These are phyloP conservation scores for Acleris laterana DNA, from an alignment of 2,888 invertebrate genomes.

Conservation along the genomic window DNA sequence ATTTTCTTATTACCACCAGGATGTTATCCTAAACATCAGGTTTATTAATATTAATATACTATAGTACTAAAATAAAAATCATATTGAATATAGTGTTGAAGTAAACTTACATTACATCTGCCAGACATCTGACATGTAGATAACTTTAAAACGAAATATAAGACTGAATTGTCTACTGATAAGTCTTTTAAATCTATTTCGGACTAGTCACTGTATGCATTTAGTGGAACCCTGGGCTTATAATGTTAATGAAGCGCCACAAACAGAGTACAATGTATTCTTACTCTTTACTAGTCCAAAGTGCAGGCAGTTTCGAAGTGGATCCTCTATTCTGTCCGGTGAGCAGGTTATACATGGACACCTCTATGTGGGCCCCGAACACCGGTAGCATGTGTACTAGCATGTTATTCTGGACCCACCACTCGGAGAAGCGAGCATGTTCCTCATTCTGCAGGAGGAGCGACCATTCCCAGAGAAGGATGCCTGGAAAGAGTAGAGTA, in stretches of 20 bases:
- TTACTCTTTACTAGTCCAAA: conserved; percentile 84
- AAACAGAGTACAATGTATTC: conserved; percentile 21
- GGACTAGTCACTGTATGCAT: too few relatives aligned
- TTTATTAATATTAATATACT: too few relatives aligned
- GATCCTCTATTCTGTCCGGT: conserved; percentile 85
- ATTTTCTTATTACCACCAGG: not conserved
- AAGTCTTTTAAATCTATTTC: too few relatives aligned
- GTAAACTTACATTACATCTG: too few relatives aligned
- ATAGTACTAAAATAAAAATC: too few relatives aligned
- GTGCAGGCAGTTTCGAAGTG: conserved; percentile 84
- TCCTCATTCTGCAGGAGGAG: conserved; percentile 73
- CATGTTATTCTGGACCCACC: conserved; percentile 84
- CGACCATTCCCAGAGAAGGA: conserved; percentile 91
- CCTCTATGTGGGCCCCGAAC: conserved; percentile 86
- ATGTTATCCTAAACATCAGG: too few relatives aligned
- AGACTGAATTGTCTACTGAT: too few relatives aligned
- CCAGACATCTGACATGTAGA: too few relatives aligned
- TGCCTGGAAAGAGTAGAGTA: conserved; percentile 58
- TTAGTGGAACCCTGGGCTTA: too few relatives aligned
- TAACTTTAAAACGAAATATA: too few relatives aligned
- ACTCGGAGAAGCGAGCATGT: conserved; percentile 76
- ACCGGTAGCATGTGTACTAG: conserved; percentile 86
- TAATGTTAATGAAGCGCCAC: too few relatives aligned
- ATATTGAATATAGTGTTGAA: too few relatives aligned
- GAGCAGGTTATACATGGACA: conserved; percentile 85